phyloP scores from a whole-genome alignment of 2,888 invertebrate species.

The Tineola bisselliella region DNA sequence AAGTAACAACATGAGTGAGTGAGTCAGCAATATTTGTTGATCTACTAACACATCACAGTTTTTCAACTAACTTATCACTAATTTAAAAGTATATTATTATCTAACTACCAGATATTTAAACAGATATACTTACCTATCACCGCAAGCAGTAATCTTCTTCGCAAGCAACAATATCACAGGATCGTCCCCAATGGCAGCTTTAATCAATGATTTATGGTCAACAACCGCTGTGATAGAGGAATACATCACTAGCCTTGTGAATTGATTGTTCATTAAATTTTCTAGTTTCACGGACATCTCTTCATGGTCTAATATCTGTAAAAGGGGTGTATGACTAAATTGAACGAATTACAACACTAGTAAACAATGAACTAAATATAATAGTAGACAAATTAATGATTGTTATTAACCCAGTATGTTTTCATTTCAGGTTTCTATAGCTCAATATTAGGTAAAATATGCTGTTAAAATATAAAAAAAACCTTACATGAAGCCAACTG shows the following conservation, averaged over 20 bases:
- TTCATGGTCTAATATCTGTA: neutral
- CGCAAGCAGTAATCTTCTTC: conserved; percentile 34
- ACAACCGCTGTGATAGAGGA: conserved; percentile 38
- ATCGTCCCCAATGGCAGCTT: conserved; percentile 14
- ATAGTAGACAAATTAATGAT: too few relatives aligned
- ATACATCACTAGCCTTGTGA: conserved; percentile 33
- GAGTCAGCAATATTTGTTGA: too few relatives aligned
- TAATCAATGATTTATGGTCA: conserved; percentile 23
- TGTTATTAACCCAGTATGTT: too few relatives aligned
- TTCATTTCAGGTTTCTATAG: too few relatives aligned
- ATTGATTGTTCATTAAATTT: conserved; percentile 24
- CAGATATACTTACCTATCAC: conserved; percentile 43
- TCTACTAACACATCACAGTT: too few relatives aligned
- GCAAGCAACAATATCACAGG: conserved; percentile 30
- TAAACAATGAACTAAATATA: too few relatives aligned
- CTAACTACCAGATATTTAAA: neutral
- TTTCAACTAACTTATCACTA: too few relatives aligned
- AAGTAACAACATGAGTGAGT: too few relatives aligned
- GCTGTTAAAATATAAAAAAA: neutral
- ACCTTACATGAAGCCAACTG: conserved; percentile 42
- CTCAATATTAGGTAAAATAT: too few relatives aligned
- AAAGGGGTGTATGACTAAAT: neutral
- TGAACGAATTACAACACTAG: too few relatives aligned
- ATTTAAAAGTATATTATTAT: neutral
- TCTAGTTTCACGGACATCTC: neutral